A percentile compares a stretch with the other conserved stretches of the same genome.
Conservation (phyloP, 2,113 vertebrate species). For the Eulemur rufifrons region DNA sequence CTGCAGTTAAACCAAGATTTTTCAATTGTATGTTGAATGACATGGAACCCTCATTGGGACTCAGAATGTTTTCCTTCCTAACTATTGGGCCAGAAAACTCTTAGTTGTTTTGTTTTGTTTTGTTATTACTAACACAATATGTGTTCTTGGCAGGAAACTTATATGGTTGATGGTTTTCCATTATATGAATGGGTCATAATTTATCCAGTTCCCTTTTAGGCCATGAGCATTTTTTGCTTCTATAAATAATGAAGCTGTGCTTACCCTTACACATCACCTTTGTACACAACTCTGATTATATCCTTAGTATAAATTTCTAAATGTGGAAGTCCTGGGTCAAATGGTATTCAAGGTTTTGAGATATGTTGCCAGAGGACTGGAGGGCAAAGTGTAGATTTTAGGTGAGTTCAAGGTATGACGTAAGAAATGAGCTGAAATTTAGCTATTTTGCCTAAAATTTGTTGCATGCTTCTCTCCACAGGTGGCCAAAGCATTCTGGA, state of each 20-base stretch:
- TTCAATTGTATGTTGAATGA: neutral
- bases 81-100: neutral
- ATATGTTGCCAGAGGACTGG: neutral
- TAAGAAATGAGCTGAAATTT: neutral
- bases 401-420: neutral
- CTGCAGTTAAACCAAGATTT: neutral
- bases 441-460: neutral
- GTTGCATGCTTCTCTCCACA: constrained; percentile 63
- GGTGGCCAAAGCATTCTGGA: constrained; percentile 99
- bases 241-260: neutral
- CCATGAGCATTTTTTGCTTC: neutral
- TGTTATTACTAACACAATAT: neutral
- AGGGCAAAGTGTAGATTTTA: neutral
- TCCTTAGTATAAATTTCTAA: neutral
- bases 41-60: neutral
- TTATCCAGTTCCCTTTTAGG: neutral
- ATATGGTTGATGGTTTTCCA: neutral
- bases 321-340: neutral
- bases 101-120: constrained; percentile 4
- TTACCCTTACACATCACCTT: neutral
- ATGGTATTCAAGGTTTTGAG: neutral
- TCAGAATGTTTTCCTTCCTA: neutral
- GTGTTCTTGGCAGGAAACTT: constrained; percentile 33
- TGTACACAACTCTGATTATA: neutral
- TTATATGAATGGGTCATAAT: neutral